Evolutionary conservation across 2,888 invertebrate genomes (phyloP).

Genomic region (Boloria selene): DNA sequence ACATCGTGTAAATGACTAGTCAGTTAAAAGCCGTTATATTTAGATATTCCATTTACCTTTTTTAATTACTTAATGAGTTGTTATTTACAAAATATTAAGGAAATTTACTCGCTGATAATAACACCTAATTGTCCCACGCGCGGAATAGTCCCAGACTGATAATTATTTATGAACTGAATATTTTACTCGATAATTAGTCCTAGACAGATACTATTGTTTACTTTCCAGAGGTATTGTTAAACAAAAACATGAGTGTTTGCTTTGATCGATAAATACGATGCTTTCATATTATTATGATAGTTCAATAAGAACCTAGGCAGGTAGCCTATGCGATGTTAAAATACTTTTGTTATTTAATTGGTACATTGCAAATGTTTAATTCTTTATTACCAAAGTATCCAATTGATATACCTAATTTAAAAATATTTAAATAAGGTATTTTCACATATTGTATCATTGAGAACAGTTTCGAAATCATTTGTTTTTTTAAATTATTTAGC

Average conservation of each 20-base stretch:
- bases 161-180: slow-evolving; percentile 21
- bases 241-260: not conserved
- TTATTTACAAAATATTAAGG: slow-evolving; percentile 23
- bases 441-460: no score
- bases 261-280: not conserved
- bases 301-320: no score
- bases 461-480: no score
- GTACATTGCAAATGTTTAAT: no score
- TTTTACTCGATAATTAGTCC: slow-evolving; percentile 27
- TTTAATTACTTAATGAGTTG: slow-evolving; percentile 8
- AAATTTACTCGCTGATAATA: slow-evolving; percentile 35
- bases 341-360: no score
- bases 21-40: slow-evolving; percentile 6
- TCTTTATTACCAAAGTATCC: no score
- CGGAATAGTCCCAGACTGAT: slow-evolving; percentile 39
- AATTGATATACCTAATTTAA: not conserved
- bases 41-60: slow-evolving; percentile 5
- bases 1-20: not conserved
- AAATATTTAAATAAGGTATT: no score
- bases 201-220: slow-evolving; percentile 15
- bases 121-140: slow-evolving; percentile 31
- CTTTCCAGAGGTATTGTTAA: not conserved
- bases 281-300: not conserved
- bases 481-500: no score
- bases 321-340: no score